Conservation (phyloP, 2,797 vertebrate genomes). For the Naso thynnoides region DNA sequence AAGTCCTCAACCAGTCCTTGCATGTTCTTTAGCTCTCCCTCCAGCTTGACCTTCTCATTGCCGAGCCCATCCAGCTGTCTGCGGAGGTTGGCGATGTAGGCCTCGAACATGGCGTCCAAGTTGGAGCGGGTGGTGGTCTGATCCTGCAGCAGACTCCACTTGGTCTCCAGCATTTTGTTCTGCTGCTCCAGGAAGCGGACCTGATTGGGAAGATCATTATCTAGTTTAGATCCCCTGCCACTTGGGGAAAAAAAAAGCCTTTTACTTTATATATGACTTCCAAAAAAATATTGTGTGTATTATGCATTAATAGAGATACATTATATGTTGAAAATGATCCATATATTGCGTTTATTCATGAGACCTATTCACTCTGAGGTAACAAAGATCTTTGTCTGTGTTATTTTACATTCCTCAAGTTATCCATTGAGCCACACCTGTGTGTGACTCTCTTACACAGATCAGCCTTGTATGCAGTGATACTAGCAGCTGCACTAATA, state of each 20-base stretch:
- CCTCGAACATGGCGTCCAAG: constrained; percentile 83
- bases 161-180: constrained; percentile 89
- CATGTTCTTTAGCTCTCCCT: constrained; percentile 85
- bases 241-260: not conserved
- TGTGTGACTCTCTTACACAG: constrained; percentile 49
- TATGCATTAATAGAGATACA: too few species aligned
- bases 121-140: constrained; percentile 85
- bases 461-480: constrained; percentile 10
- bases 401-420: constrained; percentile 42
- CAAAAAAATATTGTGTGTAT: too few species aligned
- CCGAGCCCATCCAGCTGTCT: constrained; percentile 85
- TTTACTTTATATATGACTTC: not conserved
- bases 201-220: constrained; percentile 43
- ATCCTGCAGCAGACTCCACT: constrained; percentile 86
- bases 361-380: not conserved
- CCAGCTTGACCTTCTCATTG: constrained; percentile 84
- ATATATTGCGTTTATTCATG: not conserved
- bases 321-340: too few species aligned
- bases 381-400: constrained; percentile 20
- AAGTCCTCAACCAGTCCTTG: constrained; percentile 85
- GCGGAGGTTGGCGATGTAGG: constrained; percentile 83
- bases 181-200: constrained; percentile 87
- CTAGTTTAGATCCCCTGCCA: constrained; percentile 19
- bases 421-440: constrained; percentile 23
- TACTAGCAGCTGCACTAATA: constrained; percentile 17